Percentiles rank a stretch among this genome's conserved stretches.
These are phyloP conservation scores for Ficedula albicollis DNA, from an alignment of 2,797 vertebrate genomes.

Conservation along the genomic window DNA sequence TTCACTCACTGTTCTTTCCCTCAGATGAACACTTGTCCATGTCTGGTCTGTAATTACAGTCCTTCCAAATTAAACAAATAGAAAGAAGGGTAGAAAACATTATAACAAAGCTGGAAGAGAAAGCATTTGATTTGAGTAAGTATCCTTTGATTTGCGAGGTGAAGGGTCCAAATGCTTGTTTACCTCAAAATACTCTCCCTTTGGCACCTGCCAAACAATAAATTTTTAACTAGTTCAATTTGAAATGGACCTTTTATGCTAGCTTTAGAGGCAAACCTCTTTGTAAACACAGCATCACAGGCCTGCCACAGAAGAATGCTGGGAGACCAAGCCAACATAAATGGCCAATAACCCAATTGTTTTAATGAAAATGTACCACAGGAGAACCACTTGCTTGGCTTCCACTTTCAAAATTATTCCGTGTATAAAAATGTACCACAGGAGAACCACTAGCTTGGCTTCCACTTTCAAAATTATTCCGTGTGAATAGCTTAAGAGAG, in stretches of 20 bases:
- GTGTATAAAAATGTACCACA: neutral
- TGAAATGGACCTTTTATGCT: neutral
- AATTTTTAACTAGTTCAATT: neutral
- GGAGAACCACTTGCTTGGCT: neutral
- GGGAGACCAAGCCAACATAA: neutral
- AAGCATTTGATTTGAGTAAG: neutral
- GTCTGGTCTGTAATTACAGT: neutral
- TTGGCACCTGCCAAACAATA: neutral
- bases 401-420: neutral
- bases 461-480: neutral
- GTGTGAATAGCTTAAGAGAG: neutral
- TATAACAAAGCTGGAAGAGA: neutral
- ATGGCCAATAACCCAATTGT: neutral
- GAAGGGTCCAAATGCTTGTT: neutral
- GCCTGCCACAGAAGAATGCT: neutral
- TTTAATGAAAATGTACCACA: neutral
- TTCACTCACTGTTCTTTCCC: neutral
- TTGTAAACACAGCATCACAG: neutral
- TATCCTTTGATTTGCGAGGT: neutral
- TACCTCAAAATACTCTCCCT: neutral
- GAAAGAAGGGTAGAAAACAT: neutral
- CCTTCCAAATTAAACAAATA: neutral
- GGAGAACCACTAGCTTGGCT: neutral
- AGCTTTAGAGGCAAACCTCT: neutral
- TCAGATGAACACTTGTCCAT: neutral